These are phyloP conservation scores for Scaptomyza polygonia DNA, from an alignment of 2,888 invertebrate genomes.

Conservation along the genomic window DNA sequence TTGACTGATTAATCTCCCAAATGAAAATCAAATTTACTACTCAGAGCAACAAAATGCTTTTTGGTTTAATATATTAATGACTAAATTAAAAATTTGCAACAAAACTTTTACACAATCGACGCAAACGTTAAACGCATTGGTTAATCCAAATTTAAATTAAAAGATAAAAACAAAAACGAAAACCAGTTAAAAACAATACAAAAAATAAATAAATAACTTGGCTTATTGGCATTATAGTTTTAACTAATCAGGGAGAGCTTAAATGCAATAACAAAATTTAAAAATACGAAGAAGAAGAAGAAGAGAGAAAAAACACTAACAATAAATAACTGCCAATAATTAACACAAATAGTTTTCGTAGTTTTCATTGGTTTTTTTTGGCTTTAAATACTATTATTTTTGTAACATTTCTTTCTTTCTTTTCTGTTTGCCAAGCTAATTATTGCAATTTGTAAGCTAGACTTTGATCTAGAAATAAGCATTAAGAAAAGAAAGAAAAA, in stretches of 20 bases:
- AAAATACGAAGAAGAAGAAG: conserved; percentile 17
- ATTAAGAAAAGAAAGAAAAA: not conserved
- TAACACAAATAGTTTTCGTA: conserved; percentile 21
- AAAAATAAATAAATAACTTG: conserved; percentile 2
- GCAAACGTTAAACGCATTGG: conserved; percentile 27
- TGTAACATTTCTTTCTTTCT: not conserved
- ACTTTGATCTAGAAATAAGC: not conserved
- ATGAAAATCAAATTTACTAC: conserved; percentile 49
- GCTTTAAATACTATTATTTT: not conserved
- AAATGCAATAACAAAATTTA: conserved; percentile 16
- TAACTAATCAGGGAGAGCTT: conserved; percentile 38
- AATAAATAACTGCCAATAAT: conserved; percentile 15
- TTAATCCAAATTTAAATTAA: conserved; percentile 34
- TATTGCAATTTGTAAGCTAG: not conserved
- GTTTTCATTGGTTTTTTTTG: conserved; percentile 14
- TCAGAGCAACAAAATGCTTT: too few relatives aligned
- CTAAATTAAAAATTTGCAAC: conserved; percentile 39
- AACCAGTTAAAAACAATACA: not conserved
- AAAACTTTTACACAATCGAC: conserved; percentile 51
- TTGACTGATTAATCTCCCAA: conserved; percentile 51
- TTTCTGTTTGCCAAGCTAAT: not conserved
- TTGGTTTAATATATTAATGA: conserved; percentile 27
- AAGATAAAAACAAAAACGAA: conserved; percentile 4
- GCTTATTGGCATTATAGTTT: conserved; percentile 23
- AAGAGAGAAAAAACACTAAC: conserved; percentile 5